These are phyloP conservation scores for Phytoseiulus persimilis DNA, from an alignment of 2,888 invertebrate species.

Conservation along the genomic window DNA sequence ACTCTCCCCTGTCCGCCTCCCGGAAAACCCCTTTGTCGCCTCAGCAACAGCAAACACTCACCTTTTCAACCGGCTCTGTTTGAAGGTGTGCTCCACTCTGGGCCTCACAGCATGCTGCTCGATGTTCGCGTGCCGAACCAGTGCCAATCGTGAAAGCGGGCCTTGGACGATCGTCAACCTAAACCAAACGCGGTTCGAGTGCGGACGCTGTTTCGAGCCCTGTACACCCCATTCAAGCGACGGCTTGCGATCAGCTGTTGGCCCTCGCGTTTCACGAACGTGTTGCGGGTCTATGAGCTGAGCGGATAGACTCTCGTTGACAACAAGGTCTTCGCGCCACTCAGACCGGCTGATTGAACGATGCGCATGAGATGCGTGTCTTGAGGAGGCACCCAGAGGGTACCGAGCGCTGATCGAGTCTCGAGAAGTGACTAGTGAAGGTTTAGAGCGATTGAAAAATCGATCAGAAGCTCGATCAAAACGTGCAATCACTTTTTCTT, in stretches of 20 bases:
- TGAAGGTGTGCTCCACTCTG: no score
- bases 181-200: background rate
- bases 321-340: background rate
- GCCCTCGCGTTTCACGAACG: background rate
- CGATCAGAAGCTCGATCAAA: no score
- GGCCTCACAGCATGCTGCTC: no score
- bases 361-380: background rate
- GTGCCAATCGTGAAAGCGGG: background rate
- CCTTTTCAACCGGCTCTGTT: no score
- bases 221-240: background rate
- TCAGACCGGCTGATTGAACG: background rate
- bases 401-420: no score
- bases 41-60: no score
- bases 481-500: no score
- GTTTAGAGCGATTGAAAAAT: no score
- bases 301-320: background rate
- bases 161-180: background rate
- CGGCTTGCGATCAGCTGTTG: background rate
- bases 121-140: background rate
- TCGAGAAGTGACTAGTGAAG: no score
- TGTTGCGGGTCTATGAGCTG: background rate
- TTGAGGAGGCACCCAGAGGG: background rate
- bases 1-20: no score
- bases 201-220: background rate
- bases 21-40: no score